These are phyloP conservation scores for Pygathrix nemaeus DNA, from an alignment of 2,113 vertebrate genomes.

Conservation along the genomic window DNA sequence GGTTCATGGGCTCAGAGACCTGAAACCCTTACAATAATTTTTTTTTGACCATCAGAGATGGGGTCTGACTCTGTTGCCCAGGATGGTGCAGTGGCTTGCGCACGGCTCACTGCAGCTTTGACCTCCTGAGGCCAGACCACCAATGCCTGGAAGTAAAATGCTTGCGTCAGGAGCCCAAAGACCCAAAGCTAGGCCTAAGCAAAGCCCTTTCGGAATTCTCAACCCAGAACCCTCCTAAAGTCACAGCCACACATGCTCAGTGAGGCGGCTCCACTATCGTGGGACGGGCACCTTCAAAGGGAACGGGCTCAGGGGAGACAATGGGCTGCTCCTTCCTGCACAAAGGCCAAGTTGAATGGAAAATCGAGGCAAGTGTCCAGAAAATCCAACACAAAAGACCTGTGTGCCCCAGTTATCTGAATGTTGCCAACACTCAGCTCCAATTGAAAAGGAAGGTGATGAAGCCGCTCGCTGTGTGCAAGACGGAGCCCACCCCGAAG, in stretches of 20 bases:
- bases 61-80: too few species aligned
- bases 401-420: too few species aligned
- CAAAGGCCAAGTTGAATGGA: not conserved
- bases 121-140: not conserved
- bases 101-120: not conserved
- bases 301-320: not conserved
- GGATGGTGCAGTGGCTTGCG: not conserved
- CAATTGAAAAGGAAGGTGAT: not conserved
- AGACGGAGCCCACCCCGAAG: not conserved
- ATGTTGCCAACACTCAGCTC: not conserved
- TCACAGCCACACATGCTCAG: not conserved
- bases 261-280: too few species aligned
- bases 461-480: too few species aligned
- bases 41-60: too few species aligned
- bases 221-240: not conserved
- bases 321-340: accelerated
- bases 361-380: not conserved
- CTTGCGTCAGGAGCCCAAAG: not conserved
- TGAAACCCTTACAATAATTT: not conserved
- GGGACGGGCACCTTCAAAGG: not conserved
- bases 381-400: not conserved
- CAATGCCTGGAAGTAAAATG: not conserved
- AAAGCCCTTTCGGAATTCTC: not conserved
- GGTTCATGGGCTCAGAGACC: not conserved
- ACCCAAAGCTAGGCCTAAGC: not conserved